A percentile compares a stretch with the other conserved stretches of the same genome.
phyloP scores from a whole-genome alignment of 2,888 invertebrate genomes.

The Leuctra nigra region DNA sequence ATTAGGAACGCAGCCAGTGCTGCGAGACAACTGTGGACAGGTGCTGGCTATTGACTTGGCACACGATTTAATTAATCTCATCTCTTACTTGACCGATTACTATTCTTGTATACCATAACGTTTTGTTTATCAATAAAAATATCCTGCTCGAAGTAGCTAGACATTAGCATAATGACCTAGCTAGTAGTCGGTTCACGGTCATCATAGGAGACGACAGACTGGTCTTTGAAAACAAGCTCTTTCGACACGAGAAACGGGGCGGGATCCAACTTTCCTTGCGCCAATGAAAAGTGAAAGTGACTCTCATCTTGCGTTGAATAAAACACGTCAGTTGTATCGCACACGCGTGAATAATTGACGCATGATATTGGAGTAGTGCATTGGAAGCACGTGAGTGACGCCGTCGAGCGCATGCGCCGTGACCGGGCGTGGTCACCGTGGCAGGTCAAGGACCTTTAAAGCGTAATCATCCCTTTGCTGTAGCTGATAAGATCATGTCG shows the following conservation, averaged over 20 bases:
- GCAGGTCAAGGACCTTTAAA: not conserved
- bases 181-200: not conserved
- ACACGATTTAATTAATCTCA: no score
- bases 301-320: no score
- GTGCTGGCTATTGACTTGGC: no score
- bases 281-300: not conserved
- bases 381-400: no score
- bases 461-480: constrained; percentile 4
- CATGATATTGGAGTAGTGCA: no score
- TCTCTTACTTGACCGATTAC: no score
- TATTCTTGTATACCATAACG: no score
- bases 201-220: not conserved
- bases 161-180: constrained; percentile 6
- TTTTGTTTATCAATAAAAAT: not conserved
- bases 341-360: no score
- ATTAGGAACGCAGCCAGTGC: not conserved
- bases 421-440: constrained; percentile 5
- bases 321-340: no score
- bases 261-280: not conserved
- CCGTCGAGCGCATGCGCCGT: not conserved
- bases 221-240: not conserved
- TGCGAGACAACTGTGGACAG: not conserved
- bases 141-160: not conserved
- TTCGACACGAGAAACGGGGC: not conserved
- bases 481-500: no score